These are phyloP conservation scores for Thecophora atra DNA, from an alignment of 2,888 invertebrate species.

Conservation along the genomic window DNA sequence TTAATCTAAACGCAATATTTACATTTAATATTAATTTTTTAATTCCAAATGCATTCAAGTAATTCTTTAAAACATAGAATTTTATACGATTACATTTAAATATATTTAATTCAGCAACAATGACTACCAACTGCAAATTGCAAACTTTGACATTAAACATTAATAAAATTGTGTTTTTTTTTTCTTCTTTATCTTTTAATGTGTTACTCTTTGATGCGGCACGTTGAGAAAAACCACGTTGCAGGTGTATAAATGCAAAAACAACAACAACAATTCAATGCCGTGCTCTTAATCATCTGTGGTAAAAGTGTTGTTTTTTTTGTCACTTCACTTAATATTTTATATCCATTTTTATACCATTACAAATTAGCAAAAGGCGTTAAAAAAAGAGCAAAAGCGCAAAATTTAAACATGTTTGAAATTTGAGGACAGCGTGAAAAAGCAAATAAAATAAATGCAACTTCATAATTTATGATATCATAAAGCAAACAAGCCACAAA, in stretches of 20 bases:
- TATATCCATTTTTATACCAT: not conserved
- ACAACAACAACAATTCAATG: slow-evolving; percentile 9
- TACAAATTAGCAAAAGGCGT: not conserved
- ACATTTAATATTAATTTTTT: not conserved
- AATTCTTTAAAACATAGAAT: too few relatives aligned
- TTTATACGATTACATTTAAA: not conserved
- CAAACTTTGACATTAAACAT: slow-evolving; percentile 11
- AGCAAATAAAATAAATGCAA: not conserved
- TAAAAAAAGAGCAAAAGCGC: not conserved
- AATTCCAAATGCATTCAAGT: too few relatives aligned
- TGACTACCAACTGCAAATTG: not conserved
- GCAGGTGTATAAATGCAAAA: slow-evolving; percentile 2
- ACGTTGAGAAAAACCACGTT: not conserved
- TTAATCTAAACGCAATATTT: too few relatives aligned
- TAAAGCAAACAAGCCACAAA: not conserved
- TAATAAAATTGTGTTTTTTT: not conserved
- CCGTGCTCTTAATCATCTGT: not conserved
- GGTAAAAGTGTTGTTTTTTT: slow-evolving; percentile 8
- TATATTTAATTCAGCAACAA: not conserved
- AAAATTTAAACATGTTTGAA: not conserved
- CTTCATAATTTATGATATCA: not conserved
- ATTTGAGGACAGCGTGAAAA: not conserved
- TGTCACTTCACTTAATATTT: not conserved
- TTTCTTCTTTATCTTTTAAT: not conserved
- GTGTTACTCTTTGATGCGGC: not conserved